phyloP scores from a whole-genome alignment of 2,113 vertebrate species.

The Cyanoliseus patagonus region DNA sequence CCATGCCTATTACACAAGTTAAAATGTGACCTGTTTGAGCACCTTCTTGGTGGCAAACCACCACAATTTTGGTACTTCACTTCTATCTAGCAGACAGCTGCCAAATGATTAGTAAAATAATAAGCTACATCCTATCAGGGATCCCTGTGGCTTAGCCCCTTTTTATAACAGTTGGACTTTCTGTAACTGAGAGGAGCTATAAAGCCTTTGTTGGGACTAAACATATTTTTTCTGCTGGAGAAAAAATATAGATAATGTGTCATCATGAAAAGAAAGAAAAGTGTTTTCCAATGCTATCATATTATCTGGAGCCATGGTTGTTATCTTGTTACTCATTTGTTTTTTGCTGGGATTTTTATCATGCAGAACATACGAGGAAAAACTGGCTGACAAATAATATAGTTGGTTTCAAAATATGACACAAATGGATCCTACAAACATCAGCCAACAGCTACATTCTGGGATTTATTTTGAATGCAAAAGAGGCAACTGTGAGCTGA shows the following conservation, averaged over 20 bases:
- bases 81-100: background rate
- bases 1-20: background rate
- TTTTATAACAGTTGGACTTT: background rate
- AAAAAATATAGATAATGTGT: background rate
- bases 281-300: background rate
- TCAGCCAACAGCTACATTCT: background rate
- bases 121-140: background rate
- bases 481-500: slow-evolving; percentile 37
- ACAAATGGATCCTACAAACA: slow-evolving; percentile 48
- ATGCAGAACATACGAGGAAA: background rate
- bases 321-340: background rate
- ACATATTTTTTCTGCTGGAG: background rate
- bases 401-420: slow-evolving; percentile 4
- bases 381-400: background rate
- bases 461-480: slow-evolving; percentile 33
- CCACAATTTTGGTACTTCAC: background rate
- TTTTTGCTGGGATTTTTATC: background rate
- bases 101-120: background rate
- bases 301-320: background rate
- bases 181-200: background rate
- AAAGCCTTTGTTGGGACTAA: background rate
- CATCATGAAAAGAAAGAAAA: background rate
- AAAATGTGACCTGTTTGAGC: background rate
- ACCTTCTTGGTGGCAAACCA: background rate
- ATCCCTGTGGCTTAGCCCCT: background rate